Base-by-base conservation (phyloP, 2,797 vertebrate genomes). In the Sebastes elongatus region DNA sequence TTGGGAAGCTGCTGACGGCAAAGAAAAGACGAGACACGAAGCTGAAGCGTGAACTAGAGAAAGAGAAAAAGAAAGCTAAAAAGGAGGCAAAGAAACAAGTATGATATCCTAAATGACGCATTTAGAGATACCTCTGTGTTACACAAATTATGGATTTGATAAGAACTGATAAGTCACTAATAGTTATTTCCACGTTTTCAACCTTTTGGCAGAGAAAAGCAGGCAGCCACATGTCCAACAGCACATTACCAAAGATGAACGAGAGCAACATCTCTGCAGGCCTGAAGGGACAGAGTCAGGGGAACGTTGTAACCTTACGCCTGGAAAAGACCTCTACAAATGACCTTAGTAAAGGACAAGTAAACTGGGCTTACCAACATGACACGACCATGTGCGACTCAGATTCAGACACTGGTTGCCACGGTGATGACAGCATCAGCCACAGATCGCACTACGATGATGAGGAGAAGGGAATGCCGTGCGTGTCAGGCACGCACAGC, bases 11-110 rank as follows among this genome's bases (percentile, higher is more conserved):
- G 81, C 94, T 98, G 11, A 84, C 92, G 6, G 94, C 89, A 61
- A 98, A 97, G 91, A 98, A 96, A 91, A 97, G 96, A 73, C 87
- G 62, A 18, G 92, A 96, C 2, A 90, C 89, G 49, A 96, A 95
- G 78, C 80, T 94, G 87, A 95, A 94, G 86, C 85, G 81, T n/a
- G 30, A 78, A 59, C 79, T 93, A 89, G 74, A 95, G 82, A 85
- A 92, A 93, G 78, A 95, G 95, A 88, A 94, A 90, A 96, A 87
- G 82, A 90, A 78, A 80, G 89, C 75, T 0, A 94, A 94, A 81
- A 96, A 94, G 49, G 91, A 96, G 27, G 89, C 79, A 83, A 93
- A 92, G 66, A 95, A 93, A 85, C 91, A 92, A 75, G 93, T 95
- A 84, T 14, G 80, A 7, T 28, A 68, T 27, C 28, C 20, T 5